Base-by-base conservation (phyloP, 2,113 vertebrate species). In the Plecotus auritus region DNA sequence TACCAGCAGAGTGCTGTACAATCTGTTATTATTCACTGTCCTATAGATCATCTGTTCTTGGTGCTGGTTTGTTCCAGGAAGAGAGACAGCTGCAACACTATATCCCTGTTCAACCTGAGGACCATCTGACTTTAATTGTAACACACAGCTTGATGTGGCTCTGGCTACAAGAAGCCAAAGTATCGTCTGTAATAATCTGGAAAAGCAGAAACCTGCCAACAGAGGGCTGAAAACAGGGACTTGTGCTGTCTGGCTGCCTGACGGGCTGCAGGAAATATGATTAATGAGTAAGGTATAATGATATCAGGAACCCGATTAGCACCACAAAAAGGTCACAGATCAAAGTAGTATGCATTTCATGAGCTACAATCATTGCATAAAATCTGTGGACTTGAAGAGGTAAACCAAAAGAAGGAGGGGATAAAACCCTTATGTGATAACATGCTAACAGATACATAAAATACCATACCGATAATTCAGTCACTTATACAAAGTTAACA, bases 221-320 rank as follows among this genome's bases (percentile, higher is more conserved):
- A 97, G 96, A 61, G 95, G 97, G 97, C 98, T 98, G 98, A 96
- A 97, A 98, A 98, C 97, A 96, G 97, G 98, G 98, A 98, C 98
- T 97, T 32, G 96, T 85, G 97, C 98, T 98, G 98, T 98, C 98
- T 98, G 98, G 95, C 97, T 98, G 98, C 95, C 98, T 97, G 98
- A 98, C 97, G 97, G 97, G 98, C 96, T 97, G 97, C 98, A 98
- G 98, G 98, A 98, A 98, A 98, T 99, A 99, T 99, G 99, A 99
- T 99, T 99, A 99, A 99, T 99, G 99, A 99, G 98, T 97, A 98
- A 98, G 99, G 98, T 98, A 98, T 98, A 99, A 99, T 98, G 99
- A 99, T 99, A 99, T 99, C 99, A 99, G 99, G 98, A 98, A 98
- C 98, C 99, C 99, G 99, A 99, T 99, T 99, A 99, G 98, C 98